phyloP scores from a whole-genome alignment of 2,113 vertebrate species.

The Sebastes fasciatus region DNA sequence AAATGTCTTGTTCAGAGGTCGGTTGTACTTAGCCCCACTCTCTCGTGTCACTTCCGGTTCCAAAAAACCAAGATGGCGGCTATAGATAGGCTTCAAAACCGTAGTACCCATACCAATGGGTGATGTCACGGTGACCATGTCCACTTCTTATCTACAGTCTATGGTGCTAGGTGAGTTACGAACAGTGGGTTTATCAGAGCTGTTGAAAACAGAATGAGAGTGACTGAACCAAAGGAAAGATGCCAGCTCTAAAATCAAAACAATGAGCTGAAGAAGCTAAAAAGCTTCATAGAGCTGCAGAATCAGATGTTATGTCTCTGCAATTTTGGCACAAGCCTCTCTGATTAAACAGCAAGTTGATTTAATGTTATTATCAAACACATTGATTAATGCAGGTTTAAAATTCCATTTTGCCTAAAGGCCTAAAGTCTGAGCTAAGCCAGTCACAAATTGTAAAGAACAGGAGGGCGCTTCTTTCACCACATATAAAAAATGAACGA shows the following conservation, averaged over 20 bases:
- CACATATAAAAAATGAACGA: conserved; percentile 7
- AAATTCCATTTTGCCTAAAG: not conserved
- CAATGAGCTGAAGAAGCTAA: too few relatives aligned
- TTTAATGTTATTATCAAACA: not conserved
- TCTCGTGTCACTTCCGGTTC: too few relatives aligned
- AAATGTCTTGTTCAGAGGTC: too few relatives aligned
- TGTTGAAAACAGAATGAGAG: not conserved
- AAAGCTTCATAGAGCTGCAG: too few relatives aligned
- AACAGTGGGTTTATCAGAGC: not conserved
- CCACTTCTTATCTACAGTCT: not conserved
- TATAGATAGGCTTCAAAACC: not conserved
- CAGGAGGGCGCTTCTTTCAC: not conserved
- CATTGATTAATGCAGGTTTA: conserved; percentile 1
- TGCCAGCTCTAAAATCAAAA: too few relatives aligned
- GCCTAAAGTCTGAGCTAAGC: not conserved
- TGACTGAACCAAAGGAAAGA: not conserved
- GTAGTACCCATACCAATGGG: too few relatives aligned
- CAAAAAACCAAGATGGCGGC: not conserved
- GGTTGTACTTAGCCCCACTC: too few relatives aligned
- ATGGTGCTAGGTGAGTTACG: not conserved
- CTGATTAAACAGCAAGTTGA: not conserved
- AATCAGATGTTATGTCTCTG: not conserved
- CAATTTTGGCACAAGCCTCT: not conserved
- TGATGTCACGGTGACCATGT: not conserved
- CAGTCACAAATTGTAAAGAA: conserved; percentile 6